Base-by-base conservation (phyloP, 92 coral and sea anemone species). In the Metridium senile region DNA sequence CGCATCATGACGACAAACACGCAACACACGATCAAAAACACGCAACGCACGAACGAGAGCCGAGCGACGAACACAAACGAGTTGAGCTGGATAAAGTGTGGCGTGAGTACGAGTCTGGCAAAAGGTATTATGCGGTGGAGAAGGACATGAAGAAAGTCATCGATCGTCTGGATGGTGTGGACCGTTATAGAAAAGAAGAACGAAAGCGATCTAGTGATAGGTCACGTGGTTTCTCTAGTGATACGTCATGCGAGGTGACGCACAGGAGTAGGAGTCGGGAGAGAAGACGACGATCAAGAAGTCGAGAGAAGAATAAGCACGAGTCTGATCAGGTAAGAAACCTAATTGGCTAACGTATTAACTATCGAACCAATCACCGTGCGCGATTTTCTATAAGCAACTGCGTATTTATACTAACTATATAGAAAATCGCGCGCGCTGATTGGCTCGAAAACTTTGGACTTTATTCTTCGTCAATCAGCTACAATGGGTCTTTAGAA, bases 251-350 rank as follows among this genome's bases (percentile, higher is more conserved):
- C n/a, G 82, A 71, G 27, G 79, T 72, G 43, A 64, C 46, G 0
- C 78, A 74, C 58, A 66, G 83, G 53, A 76, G 74, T 51, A 74
- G 88, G 8, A 85, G 89, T 67, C 75, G 78, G 63, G 83, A 81
- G 65, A 69, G 84, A 27, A 77, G 81, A 33, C 80, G 75, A 3
- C 59, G 82, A 68, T 75, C 80, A 58, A 64, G 86, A 25, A 70
- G 73, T 59, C 82, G 76, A 58, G 84, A 79, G 22, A 79, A 79
- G 53, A 74, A 56, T 9, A 58, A 19, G 54, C 64, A 34, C 4
- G 75, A 43, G 27, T 57, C 72, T 0, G 70, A 62, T 26, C 71
- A 77, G 82, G 82, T 77, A 11, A 77, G n/a, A n/a, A n/a, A n/a
- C n/a, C n/a, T n/a, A n/a, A n/a, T n/a, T n/a, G n/a, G n/a, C n/a